Evolutionary conservation across 2,113 vertebrate species (phyloP).

Genomic region (Gracilinanus agilis): DNA sequence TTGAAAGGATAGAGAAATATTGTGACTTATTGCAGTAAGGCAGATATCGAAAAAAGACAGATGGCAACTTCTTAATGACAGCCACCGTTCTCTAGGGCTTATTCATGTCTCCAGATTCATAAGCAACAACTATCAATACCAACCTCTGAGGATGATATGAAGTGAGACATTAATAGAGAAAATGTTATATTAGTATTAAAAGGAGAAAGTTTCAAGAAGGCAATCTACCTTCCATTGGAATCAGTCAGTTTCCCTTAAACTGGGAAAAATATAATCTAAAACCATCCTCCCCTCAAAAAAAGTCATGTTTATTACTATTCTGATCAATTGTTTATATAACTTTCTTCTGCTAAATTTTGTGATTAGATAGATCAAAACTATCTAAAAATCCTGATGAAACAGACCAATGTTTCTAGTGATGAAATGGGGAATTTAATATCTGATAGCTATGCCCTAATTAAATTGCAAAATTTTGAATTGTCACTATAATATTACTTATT

Average conservation of each 20-base stretch:
- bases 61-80: conserved; percentile 74
- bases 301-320: neutral
- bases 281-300: neutral
- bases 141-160: conserved; percentile 44
- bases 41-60: conserved; percentile 74
- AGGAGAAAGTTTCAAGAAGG: conserved; percentile 23
- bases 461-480: neutral
- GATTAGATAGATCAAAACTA: neutral
- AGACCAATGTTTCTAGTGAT: neutral
- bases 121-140: conserved; percentile 20
- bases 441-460: neutral
- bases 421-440: neutral
- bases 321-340: neutral
- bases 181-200: conserved; percentile 37
- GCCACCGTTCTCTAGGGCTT: conserved; percentile 56
- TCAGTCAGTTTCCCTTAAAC: neutral
- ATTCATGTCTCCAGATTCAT: conserved; percentile 40
- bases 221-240: conserved; percentile 42
- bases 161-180: conserved; percentile 49
- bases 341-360: neutral
- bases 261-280: neutral
- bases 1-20: conserved; percentile 75
- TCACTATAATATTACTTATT: neutral
- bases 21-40: conserved; percentile 60
- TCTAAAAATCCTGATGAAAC: neutral